These are phyloP conservation scores for Carlito syrichta DNA, from an alignment of 2,113 vertebrate species.

Conservation along the genomic window DNA sequence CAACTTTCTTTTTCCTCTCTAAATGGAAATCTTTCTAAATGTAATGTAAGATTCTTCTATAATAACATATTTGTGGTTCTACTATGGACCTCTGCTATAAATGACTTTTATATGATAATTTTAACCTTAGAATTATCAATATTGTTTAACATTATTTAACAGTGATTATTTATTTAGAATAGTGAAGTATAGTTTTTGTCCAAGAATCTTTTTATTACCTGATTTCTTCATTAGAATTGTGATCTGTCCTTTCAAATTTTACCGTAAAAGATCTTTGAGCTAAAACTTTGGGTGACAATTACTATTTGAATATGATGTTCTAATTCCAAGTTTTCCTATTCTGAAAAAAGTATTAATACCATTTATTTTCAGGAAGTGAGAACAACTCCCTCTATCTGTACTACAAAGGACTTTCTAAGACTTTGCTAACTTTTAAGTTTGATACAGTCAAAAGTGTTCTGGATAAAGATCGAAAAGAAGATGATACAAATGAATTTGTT, in stretches of 20 bases:
- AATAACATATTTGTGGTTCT: background rate
- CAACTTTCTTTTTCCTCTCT: background rate
- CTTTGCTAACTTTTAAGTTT: constrained; percentile 97
- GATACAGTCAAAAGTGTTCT: constrained; percentile 99
- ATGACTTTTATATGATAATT: background rate
- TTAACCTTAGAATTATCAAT: background rate
- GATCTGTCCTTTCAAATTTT: background rate
- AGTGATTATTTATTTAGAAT: constrained; percentile 20
- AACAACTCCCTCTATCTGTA: constrained; percentile 99
- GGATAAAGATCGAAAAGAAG: constrained; percentile 99
- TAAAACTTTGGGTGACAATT: background rate
- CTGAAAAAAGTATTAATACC: background rate
- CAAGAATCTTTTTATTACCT: constrained; percentile 12
- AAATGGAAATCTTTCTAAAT: background rate
- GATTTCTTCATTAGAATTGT: background rate
- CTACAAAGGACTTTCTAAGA: constrained; percentile 99
- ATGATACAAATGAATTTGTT: constrained; percentile 99
- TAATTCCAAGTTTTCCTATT: constrained; percentile 19
- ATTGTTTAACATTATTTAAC: background rate
- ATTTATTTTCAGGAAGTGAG: constrained; percentile 90
- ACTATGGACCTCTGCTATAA: background rate
- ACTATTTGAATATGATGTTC: background rate
- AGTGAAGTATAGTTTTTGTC: background rate
- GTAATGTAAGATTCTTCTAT: background rate
- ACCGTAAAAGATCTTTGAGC: background rate